Base-by-base conservation (phyloP, 2,888 invertebrate genomes). In the Rosalia funebris region DNA sequence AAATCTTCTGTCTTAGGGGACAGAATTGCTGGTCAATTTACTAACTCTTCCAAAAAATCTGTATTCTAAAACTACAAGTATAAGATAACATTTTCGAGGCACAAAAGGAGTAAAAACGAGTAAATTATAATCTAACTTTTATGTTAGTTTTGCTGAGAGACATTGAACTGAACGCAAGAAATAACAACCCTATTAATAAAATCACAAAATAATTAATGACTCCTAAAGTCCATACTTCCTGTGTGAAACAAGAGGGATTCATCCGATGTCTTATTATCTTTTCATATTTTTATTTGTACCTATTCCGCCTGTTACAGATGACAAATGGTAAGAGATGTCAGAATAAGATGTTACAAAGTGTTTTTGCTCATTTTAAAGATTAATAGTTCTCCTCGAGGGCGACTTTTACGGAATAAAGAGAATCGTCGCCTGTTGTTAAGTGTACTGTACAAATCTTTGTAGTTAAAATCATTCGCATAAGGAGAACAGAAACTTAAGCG, bases 321-420 rank as follows among this genome's bases (percentile, higher is more conserved):
- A 71, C 65, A 71, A 71, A 71, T 71, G 69, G 59, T 58, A 57
- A 53, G 57, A 58, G 47, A 66, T 60, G 68, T 69, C 71, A 62
- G 60, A 71, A 65, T 68, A 68, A 68, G 69, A 69, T 71, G 71
- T 68, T 69, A 66, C 68, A 65, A 54, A 55, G 65, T 66, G 68
- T 69, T 71, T 69, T 69, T 69, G 66, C 71, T 69, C 71, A 65
- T 71, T 71, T 69, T 68, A 69, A 71, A 71, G 71, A 71, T 71
- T 71, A 69, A 71, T 71, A 69, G 69, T 61, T 60, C 57, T 46
- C 41, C 53, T 50, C 36, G 48, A 25, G 56, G 58, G 46, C 50
- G 61, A 61, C 58, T 60, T 63, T 61, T 61, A 54, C 54, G 52
- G 52, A 20, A 41, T 12, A n/a, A 1, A 11, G 25, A 14, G 50